Evolutionary conservation across 2,888 invertebrate species (phyloP).

Genomic region (Anodontia alba): DNA sequence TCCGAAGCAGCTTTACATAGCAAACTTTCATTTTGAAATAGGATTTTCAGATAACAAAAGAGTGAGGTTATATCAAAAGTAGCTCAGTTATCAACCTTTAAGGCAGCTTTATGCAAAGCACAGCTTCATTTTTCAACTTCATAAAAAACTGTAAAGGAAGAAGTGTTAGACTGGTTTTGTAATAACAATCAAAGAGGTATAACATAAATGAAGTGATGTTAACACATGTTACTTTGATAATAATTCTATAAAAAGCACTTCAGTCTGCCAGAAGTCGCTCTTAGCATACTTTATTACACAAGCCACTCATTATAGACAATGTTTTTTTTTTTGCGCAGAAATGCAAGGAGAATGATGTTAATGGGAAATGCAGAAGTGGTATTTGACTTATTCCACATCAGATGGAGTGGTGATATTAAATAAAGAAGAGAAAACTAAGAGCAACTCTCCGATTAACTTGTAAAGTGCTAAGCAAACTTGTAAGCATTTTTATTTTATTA

Average conservation of each 20-base stretch:
- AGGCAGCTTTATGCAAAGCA: too few relatives aligned
- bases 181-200: not conserved
- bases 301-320: not conserved
- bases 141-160: too few relatives aligned
- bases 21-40: too few relatives aligned
- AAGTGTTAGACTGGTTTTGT: constrained; percentile 1
- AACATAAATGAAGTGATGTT: not conserved
- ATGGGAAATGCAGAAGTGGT: not conserved
- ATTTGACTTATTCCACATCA: not conserved
- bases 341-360: not conserved
- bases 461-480: too few relatives aligned
- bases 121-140: too few relatives aligned
- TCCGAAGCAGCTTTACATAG: too few relatives aligned
- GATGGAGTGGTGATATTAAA: not conserved
- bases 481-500: too few relatives aligned
- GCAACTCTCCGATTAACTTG: too few relatives aligned
- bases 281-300: not conserved
- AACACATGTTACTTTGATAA: constrained; percentile 13
- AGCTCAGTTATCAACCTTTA: too few relatives aligned
- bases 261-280: not conserved
- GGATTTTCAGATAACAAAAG: too few relatives aligned
- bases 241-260: not conserved
- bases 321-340: not conserved
- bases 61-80: too few relatives aligned
- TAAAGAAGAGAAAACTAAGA: too few relatives aligned